A percentile compares a stretch with the other conserved stretches of the same genome.
Evolutionary conservation across 2,797 vertebrate species (phyloP).

Genomic region (Emys orbicularis): DNA sequence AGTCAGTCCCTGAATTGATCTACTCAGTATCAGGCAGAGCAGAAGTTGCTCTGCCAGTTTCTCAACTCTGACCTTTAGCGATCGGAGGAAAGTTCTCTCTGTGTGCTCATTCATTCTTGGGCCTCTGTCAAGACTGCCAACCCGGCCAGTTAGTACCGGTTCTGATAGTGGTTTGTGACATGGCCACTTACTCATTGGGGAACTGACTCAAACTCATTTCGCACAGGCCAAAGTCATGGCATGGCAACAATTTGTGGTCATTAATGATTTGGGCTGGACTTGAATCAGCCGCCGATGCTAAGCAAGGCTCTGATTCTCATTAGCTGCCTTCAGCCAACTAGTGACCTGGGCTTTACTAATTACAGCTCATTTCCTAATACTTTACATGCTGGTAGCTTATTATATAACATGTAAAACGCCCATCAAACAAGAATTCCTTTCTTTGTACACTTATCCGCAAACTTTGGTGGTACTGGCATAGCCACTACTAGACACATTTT

Average conservation of each 20-base stretch:
- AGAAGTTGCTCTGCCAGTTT: neutral
- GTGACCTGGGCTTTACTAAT: neutral
- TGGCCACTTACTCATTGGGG: accelerated
- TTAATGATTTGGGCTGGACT: neutral
- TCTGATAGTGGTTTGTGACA: neutral
- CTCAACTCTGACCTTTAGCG: neutral
- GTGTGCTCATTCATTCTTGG: neutral
- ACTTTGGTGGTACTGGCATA: neutral
- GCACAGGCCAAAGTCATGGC: neutral
- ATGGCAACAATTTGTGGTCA: neutral
- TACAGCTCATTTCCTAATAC: neutral
- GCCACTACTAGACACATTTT: neutral
- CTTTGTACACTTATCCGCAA: neutral
- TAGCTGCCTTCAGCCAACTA: neutral
- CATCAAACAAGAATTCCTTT: neutral
- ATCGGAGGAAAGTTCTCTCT: neutral
- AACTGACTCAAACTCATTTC: neutral
- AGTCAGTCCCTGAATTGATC: neutral
- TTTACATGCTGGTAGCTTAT: neutral
- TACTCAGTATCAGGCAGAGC: neutral
- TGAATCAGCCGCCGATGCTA: neutral
- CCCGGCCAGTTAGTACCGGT: neutral
- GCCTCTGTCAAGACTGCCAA: accelerated
- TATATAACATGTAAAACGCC: neutral
- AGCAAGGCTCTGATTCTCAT: neutral